phyloP scores from a whole-genome alignment of 2,888 invertebrate genomes.

The Matsumyia berberina region DNA sequence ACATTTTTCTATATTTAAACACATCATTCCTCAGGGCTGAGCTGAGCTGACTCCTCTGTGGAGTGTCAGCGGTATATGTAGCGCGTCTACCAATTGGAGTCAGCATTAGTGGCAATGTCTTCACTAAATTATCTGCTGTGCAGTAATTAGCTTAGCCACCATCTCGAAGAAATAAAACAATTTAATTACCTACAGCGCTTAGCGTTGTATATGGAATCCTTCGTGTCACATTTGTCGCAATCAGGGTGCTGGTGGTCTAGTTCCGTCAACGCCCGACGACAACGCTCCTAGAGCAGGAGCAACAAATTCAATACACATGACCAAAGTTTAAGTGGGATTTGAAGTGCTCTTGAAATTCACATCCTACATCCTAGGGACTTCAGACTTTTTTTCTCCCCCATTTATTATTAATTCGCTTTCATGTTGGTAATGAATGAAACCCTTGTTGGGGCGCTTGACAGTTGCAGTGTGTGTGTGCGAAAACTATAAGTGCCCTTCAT shows the following conservation, averaged over 20 bases:
- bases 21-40: slow-evolving; percentile 27
- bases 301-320: slow-evolving; percentile 50
- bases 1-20: slow-evolving; percentile 69
- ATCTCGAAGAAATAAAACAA: slow-evolving; percentile 66
- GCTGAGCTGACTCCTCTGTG: slow-evolving; percentile 8
- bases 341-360: slow-evolving; percentile 58
- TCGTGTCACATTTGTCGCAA: slow-evolving; percentile 71
- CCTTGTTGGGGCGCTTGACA: slow-evolving; percentile 63
- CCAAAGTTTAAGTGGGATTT: slow-evolving; percentile 33
- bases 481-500: slow-evolving; percentile 68
- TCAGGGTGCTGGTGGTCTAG: slow-evolving; percentile 69
- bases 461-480: slow-evolving; percentile 36
- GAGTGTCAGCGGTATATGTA: slow-evolving; percentile 55
- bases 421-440: slow-evolving; percentile 70
- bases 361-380: slow-evolving; percentile 12
- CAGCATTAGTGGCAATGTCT: slow-evolving; percentile 72
- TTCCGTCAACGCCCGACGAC: slow-evolving; percentile 14
- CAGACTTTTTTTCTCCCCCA: neutral
- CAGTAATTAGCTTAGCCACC: slow-evolving; percentile 69
- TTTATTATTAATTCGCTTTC: slow-evolving; percentile 65
- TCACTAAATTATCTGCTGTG: slow-evolving; percentile 73
- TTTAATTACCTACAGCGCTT: slow-evolving; percentile 67
- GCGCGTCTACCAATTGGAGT: slow-evolving; percentile 51
- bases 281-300: neutral
- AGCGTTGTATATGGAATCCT: slow-evolving; percentile 53